These are phyloP conservation scores for Heliothis subflexa DNA, from an alignment of 1,140 invertebrate species.

Conservation along the genomic window DNA sequence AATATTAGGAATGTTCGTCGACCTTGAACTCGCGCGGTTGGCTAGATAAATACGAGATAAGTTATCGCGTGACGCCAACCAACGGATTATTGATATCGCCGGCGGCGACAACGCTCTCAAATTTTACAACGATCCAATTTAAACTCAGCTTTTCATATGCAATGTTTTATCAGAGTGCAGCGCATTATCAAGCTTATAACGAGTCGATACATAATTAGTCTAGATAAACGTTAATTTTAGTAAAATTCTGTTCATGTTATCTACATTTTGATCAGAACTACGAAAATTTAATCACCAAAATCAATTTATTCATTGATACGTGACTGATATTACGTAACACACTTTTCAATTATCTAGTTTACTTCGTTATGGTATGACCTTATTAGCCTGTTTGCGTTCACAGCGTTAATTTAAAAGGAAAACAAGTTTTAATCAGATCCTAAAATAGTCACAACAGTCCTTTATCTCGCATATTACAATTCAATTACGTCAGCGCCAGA, in stretches of 20 bases:
- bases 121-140: not conserved
- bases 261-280: no score
- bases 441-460: conserved; percentile 1
- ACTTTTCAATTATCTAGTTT: not conserved
- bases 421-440: not conserved
- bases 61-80: conserved; percentile 41
- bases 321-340: no score
- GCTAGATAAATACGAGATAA: conserved; percentile 42
- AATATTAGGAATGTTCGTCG: conserved; percentile 21
- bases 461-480: conserved; percentile 7
- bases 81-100: conserved; percentile 36
- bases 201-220: no score
- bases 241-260: no score
- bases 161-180: not conserved
- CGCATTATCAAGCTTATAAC: no score
- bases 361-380: not conserved
- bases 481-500: not conserved
- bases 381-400: not conserved
- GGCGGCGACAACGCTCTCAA: conserved; percentile 3
- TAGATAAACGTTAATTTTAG: no score
- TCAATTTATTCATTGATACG: no score
- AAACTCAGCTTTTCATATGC: not conserved
- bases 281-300: no score
- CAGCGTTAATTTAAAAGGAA: not conserved
- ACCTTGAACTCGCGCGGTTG: conserved; percentile 43